Percentiles rank a stretch among this genome's conserved stretches.
Evolutionary conservation across 2,797 vertebrate genomes (phyloP).

Genomic region (Monodelphis domestica): DNA sequence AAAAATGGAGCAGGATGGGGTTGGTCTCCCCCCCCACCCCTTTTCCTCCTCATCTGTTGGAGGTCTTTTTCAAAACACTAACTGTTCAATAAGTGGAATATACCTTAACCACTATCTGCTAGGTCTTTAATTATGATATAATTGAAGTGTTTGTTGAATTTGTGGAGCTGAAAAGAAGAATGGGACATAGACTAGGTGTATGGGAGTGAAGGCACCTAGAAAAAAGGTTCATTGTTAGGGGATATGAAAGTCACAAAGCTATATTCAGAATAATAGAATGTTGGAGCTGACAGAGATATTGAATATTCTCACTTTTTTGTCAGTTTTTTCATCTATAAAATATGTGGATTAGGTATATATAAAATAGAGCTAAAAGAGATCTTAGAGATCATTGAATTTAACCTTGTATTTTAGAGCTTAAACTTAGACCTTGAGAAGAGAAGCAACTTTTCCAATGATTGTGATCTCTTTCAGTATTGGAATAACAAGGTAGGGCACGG

Average conservation of each 20-base stretch:
- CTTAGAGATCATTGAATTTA: not conserved
- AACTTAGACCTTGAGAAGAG: not conserved
- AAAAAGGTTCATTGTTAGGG: not conserved
- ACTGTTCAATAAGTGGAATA: not conserved
- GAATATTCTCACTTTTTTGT: not conserved
- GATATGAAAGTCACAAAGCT: not conserved
- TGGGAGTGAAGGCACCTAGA: not conserved
- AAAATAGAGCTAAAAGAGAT: not conserved
- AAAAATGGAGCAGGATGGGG: accelerated
- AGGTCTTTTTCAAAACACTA: not conserved
- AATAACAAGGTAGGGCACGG: not conserved
- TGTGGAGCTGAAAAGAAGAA: not conserved
- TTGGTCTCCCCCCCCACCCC: no score
- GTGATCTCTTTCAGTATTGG: not conserved
- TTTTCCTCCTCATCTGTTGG: not conserved
- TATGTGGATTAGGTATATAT: not conserved
- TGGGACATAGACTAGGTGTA: not conserved
- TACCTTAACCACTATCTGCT: not conserved
- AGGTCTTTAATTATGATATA: not conserved
- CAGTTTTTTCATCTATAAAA: not conserved
- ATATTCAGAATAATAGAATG: not conserved
- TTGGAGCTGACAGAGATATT: not conserved
- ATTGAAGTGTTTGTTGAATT: not conserved
- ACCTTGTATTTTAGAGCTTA: not conserved
- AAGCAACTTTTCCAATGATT: not conserved